Evolutionary conservation across 2,888 invertebrate genomes (phyloP).

Genomic region (Melanotus villosus): DNA sequence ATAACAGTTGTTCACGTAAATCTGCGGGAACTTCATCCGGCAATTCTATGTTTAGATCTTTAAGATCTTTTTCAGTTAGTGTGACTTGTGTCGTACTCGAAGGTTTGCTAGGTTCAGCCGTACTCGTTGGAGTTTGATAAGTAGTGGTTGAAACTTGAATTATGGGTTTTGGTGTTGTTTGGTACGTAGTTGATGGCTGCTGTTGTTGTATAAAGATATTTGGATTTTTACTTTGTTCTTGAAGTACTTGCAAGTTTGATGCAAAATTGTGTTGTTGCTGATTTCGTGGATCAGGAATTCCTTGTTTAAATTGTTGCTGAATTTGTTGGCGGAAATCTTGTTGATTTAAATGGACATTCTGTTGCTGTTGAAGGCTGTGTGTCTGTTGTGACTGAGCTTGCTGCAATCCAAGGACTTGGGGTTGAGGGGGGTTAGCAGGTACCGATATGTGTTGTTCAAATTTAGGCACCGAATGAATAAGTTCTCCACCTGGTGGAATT

Average conservation of each 20-base stretch:
- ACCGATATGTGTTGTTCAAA: conserved; percentile 84
- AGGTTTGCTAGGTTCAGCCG: conserved; percentile 70
- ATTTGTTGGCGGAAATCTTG: conserved; percentile 60
- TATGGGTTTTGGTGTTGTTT: conserved; percentile 32
- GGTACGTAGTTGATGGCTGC: conserved; percentile 21
- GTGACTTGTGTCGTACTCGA: conserved; percentile 64
- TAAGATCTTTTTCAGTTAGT: conserved; percentile 73
- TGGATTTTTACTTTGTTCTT: conserved; percentile 25
- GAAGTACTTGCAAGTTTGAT: conserved; percentile 17
- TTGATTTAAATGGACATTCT: conserved; percentile 51
- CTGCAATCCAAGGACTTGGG: conserved; percentile 44
- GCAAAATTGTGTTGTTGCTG: conserved; percentile 63
- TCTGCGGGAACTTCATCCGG: conserved; percentile 94
- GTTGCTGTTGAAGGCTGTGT: conserved; percentile 57
- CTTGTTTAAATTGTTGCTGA: conserved; percentile 67
- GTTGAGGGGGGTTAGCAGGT: conserved; percentile 58
- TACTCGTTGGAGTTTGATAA: conserved; percentile 61
- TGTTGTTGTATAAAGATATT: conserved; percentile 12
- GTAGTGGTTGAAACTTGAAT: conserved; percentile 66
- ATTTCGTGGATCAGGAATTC: conserved; percentile 62
- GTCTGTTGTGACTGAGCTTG: conserved; percentile 33
- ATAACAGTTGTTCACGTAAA: conserved; percentile 83
- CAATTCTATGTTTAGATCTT: conserved; percentile 73
- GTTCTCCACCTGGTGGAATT: conserved; percentile 79
- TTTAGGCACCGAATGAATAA: conserved; percentile 83